These are phyloP conservation scores for Lithophane ornitopus DNA, from an alignment of 2,888 invertebrate genomes.

Conservation along the genomic window DNA sequence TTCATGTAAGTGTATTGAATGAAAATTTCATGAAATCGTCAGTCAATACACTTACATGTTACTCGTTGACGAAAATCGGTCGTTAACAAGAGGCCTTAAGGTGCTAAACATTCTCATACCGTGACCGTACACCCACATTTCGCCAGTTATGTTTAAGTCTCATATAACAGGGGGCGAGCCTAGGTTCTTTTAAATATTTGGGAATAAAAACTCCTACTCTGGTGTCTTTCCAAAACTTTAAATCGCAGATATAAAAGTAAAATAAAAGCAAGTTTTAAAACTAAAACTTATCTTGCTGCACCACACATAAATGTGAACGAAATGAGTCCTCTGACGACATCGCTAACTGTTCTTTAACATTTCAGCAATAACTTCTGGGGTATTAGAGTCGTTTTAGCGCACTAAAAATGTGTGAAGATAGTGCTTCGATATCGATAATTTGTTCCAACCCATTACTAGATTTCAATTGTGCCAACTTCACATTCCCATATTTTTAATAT, in stretches of 20 bases:
- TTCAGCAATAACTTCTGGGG: constrained; percentile 32
- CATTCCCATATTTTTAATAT: neutral
- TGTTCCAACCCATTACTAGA: neutral
- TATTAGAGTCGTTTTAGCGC: constrained; percentile 12
- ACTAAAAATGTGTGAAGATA: constrained; percentile 11
- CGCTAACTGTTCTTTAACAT: constrained; percentile 45
- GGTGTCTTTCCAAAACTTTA: constrained; percentile 22
- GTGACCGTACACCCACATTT: too few species aligned
- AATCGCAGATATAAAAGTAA: constrained; percentile 31
- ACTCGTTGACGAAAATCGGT: too few species aligned
- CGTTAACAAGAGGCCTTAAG: too few species aligned
- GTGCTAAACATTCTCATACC: too few species aligned
- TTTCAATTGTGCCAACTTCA: neutral
- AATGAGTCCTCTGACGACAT: constrained; percentile 48
- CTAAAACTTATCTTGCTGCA: constrained; percentile 38
- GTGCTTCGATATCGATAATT: neutral
- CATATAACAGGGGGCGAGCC: too few species aligned
- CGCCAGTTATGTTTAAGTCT: too few species aligned
- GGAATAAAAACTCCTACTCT: neutral
- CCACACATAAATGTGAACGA: constrained; percentile 46
- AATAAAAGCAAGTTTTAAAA: constrained; percentile 45
- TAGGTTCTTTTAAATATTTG: too few species aligned
- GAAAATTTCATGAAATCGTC: too few species aligned
- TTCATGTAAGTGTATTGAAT: too few species aligned
- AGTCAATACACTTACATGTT: too few species aligned